These are phyloP conservation scores for Champsocephalus esox DNA, from an alignment of 2,797 vertebrate genomes.

Conservation along the genomic window DNA sequence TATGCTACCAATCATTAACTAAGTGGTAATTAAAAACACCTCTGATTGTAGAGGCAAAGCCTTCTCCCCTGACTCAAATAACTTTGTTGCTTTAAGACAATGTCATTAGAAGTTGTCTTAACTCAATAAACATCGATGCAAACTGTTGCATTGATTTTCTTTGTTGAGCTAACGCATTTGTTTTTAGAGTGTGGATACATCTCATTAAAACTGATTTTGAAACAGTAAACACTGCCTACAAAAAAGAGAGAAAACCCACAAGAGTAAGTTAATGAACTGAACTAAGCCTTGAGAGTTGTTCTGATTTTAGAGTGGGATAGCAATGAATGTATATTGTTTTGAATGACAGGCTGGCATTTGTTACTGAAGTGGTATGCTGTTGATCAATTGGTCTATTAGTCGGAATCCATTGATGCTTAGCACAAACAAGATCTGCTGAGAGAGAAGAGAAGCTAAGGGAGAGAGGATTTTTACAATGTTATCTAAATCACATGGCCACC, in stretches of 20 bases:
- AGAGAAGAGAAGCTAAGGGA: conserved; percentile 1
- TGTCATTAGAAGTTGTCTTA: too few species aligned
- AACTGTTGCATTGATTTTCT: too few species aligned
- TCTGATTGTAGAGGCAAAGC: too few species aligned
- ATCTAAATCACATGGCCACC: conserved; percentile 34
- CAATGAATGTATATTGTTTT: conserved; percentile 39
- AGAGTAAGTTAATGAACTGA: conserved; percentile 27
- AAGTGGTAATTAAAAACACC: too few species aligned
- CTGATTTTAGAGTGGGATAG: conserved; percentile 19
- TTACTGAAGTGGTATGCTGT: conserved; percentile 16
- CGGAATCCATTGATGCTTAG: conserved; percentile 30
- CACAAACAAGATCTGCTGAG: conserved; percentile 11
- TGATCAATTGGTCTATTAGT: conserved; percentile 52
- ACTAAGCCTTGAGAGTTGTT: conserved; percentile 2
- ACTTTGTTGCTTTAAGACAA: too few species aligned
- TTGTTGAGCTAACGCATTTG: too few species aligned
- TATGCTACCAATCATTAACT: too few species aligned
- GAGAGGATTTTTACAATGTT: conserved; percentile 29
- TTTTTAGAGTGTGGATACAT: not conserved
- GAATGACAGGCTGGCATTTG: conserved; percentile 37
- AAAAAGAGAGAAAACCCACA: not conserved
- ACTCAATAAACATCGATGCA: too few species aligned
- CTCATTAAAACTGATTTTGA: conserved; percentile 24
- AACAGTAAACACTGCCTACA: conserved; percentile 14
- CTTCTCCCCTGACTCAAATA: too few species aligned